Conservation (phyloP, 2,888 invertebrate species). For the Heliconius cydno region DNA sequence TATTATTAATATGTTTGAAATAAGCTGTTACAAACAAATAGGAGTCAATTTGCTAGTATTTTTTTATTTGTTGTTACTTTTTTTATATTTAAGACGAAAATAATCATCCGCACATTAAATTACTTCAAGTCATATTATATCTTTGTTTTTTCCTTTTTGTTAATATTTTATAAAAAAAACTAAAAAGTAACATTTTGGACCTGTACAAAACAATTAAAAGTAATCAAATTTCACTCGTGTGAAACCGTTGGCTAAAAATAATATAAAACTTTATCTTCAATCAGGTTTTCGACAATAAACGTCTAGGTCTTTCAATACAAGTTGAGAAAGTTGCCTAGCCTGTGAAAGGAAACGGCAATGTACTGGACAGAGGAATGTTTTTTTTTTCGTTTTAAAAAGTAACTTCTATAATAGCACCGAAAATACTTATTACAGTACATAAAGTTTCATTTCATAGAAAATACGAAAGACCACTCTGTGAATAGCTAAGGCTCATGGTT, state of each 20-base stretch:
- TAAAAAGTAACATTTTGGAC: background rate
- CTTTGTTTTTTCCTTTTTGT: background rate
- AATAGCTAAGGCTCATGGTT: background rate
- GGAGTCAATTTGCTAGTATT: background rate
- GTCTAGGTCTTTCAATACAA: constrained; percentile 24
- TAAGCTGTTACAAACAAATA: background rate
- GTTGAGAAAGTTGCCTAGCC: constrained; percentile 20
- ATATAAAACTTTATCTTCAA: constrained; percentile 26
- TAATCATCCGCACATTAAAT: background rate
- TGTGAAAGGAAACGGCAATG: constrained; percentile 21
- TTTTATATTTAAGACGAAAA: background rate
- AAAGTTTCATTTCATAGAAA: background rate
- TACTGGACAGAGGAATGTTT: background rate
- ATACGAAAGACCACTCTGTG: background rate
- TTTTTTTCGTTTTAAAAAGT: background rate
- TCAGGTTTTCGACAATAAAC: constrained; percentile 12
- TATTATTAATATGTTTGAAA: background rate
- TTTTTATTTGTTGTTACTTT: background rate
- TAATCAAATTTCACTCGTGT: constrained; percentile 5
- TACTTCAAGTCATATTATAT: background rate
- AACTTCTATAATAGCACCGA: background rate
- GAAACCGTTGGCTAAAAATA: background rate
- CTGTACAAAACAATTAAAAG: constrained; percentile 6
- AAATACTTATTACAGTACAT: background rate
- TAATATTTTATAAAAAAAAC: background rate